Percentiles rank a stretch among this genome's conserved stretches.
These are phyloP conservation scores for Macquaria australasica DNA, from an alignment of 2,113 vertebrate genomes.

Conservation along the genomic window DNA sequence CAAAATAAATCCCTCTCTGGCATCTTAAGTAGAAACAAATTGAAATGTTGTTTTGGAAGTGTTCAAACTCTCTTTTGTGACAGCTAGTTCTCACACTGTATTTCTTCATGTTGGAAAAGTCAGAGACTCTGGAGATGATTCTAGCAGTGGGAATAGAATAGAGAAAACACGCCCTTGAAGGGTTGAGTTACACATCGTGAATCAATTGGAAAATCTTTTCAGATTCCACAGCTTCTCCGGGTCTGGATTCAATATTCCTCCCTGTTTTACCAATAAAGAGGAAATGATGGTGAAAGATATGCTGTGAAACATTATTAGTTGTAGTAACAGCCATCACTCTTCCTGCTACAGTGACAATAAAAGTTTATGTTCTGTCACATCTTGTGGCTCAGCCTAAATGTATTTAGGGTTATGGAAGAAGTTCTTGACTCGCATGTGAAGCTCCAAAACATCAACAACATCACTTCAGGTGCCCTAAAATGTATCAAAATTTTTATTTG, in stretches of 20 bases:
- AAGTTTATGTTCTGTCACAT: conserved; percentile 26
- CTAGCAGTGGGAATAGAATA: conserved; percentile 59
- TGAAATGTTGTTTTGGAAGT: neutral
- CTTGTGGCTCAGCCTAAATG: neutral
- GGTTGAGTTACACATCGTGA: conserved; percentile 71
- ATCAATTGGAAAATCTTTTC: conserved; percentile 62
- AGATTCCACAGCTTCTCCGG: conserved; percentile 30
- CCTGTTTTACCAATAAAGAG: conserved; percentile 62
- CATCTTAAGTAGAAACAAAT: conserved; percentile 12
- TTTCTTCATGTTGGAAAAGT: conserved; percentile 36
- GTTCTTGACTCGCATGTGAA: neutral
- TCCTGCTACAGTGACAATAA: conserved; percentile 40
- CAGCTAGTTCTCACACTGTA: neutral
- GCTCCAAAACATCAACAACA: neutral
- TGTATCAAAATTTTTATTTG: neutral
- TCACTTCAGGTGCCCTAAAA: neutral
- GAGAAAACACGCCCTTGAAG: conserved; percentile 60
- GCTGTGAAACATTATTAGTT: conserved; percentile 64
- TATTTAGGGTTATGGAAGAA: neutral
- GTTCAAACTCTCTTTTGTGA: neutral
- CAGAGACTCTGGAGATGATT: conserved; percentile 34
- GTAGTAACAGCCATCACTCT: conserved; percentile 38
- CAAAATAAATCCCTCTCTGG: conserved; percentile 5
- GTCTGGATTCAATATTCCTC: conserved; percentile 65
- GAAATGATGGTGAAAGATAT: conserved; percentile 53